Conservation (phyloP, 2,888 invertebrate genomes). For the Alentia gelatinosa region DNA sequence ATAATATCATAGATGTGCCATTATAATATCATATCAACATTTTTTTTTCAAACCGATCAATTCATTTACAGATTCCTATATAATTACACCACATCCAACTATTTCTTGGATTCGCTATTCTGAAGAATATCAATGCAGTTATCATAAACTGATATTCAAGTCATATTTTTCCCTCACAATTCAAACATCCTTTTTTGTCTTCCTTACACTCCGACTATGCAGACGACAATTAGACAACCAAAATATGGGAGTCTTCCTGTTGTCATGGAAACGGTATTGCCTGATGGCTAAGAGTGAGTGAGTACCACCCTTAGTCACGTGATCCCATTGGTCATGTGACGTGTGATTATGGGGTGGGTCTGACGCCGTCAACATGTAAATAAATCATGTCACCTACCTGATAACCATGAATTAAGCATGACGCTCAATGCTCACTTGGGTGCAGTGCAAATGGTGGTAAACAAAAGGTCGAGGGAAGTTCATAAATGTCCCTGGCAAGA, state of each 20-base stretch:
- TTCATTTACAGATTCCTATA: neutral
- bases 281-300: neutral
- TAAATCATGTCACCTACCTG: constrained; percentile 12
- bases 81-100: too few relatives aligned
- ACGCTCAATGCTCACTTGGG: neutral
- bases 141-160: too few relatives aligned
- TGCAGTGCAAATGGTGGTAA: neutral
- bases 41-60: neutral
- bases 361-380: neutral
- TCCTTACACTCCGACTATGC: too few relatives aligned
- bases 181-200: too few relatives aligned
- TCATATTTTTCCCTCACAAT: too few relatives aligned
- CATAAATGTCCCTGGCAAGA: too few relatives aligned
- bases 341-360: neutral
- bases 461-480: too few relatives aligned
- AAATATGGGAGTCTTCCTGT: neutral
- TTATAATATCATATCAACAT: neutral
- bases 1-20: too few relatives aligned
- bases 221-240: neutral
- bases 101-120: too few relatives aligned
- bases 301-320: neutral
- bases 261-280: neutral
- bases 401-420: neutral
- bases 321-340: neutral
- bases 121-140: too few relatives aligned